A percentile compares a stretch with the other conserved stretches of the same genome.
These are phyloP conservation scores for Hypena proboscidalis DNA, from an alignment of 2,888 invertebrate genomes.

Conservation along the genomic window DNA sequence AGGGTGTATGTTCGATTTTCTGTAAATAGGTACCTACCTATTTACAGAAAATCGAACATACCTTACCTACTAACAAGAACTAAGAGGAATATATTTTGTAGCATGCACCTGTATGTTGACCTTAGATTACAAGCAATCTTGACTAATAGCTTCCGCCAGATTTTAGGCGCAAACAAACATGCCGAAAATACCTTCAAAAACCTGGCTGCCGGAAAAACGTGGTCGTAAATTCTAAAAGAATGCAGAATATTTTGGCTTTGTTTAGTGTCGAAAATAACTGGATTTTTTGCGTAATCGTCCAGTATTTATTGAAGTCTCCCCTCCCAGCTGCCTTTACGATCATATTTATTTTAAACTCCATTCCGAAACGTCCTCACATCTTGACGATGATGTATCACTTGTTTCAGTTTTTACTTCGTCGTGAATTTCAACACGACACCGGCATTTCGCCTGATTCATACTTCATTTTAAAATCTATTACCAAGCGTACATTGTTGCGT, in stretches of 20 bases:
- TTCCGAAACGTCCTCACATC: conserved; percentile 14
- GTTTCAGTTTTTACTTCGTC: conserved; percentile 9
- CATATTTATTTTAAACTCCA: conserved; percentile 27
- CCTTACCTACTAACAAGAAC: no score
- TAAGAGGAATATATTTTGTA: conserved; percentile 17
- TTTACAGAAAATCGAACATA: no score
- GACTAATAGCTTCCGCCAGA: conserved; percentile 34
- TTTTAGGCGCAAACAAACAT: conserved; percentile 36
- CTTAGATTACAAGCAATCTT: conserved; percentile 25
- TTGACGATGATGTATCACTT: conserved; percentile 3
- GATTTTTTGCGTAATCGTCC: conserved; percentile 20
- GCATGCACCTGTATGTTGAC: conserved; percentile 26
- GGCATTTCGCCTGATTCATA: conserved; percentile 1
- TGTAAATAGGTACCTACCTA: no score
- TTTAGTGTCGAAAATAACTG: conserved; percentile 43
- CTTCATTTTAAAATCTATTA: background rate
- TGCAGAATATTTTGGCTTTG: conserved; percentile 48
- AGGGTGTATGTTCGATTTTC: no score
- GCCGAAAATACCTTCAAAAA: conserved; percentile 38
- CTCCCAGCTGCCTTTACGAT: conserved; percentile 15
- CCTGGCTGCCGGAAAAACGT: conserved; percentile 27
- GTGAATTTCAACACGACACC: conserved; percentile 18
- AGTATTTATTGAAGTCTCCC: conserved; percentile 30
- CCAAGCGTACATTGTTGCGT: no score
- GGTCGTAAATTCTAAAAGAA: conserved; percentile 51